Conservation (phyloP, 2,888 invertebrate species). For the Ctenicera cuprea region DNA sequence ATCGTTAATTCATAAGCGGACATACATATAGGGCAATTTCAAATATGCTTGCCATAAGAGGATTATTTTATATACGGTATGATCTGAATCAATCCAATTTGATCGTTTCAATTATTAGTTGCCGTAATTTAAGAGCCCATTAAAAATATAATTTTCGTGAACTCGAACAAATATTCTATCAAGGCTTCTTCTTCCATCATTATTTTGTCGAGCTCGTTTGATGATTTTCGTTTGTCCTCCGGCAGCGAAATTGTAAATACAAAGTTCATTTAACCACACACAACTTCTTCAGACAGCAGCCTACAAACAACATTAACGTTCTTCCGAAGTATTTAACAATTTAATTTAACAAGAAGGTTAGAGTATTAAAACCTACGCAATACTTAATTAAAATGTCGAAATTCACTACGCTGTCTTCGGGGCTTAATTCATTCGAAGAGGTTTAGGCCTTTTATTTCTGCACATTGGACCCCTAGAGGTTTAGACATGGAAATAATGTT, state of each 20-base stretch:
- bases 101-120: background rate
- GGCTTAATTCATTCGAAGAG: conserved; percentile 26
- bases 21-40: conserved; percentile 5
- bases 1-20: background rate
- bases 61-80: background rate
- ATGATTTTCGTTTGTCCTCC: conserved; percentile 30
- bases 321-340: conserved; percentile 52
- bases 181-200: conserved; percentile 5
- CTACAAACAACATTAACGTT: conserved; percentile 48
- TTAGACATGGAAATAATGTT: background rate
- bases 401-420: conserved; percentile 50
- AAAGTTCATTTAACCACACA: conserved; percentile 48
- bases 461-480: background rate
- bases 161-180: too few relatives aligned
- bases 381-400: conserved; percentile 58
- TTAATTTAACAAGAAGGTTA: conserved; percentile 53
- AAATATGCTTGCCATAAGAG: background rate
- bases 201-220: conserved; percentile 28
- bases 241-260: conserved; percentile 43
- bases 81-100: background rate
- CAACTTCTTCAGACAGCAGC: conserved; percentile 45
- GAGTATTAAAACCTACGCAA: conserved; percentile 54
- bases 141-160: background rate
- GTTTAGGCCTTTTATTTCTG: conserved; percentile 19
- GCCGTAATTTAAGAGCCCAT: background rate